Percentiles rank a stretch among this genome's conserved stretches.
Conservation (phyloP, 2,888 invertebrate species). For the Blastobasis adustella region DNA sequence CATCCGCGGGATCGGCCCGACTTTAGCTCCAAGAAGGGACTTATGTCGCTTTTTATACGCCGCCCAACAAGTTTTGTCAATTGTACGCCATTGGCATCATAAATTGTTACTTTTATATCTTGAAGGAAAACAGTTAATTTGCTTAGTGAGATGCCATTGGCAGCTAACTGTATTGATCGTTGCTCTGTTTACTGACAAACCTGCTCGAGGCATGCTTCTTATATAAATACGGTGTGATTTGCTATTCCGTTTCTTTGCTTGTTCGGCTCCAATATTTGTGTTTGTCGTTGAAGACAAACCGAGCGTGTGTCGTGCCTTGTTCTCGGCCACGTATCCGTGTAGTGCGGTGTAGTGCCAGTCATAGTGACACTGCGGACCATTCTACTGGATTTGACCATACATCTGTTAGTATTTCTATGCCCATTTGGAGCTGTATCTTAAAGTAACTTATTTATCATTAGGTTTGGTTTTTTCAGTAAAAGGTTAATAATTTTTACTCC, state of each 20-base stretch:
- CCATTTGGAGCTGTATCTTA: too few species aligned
- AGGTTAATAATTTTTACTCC: too few species aligned
- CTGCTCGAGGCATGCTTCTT: conserved; percentile 54
- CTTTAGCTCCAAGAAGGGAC: too few species aligned
- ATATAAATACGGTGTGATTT: conserved; percentile 61
- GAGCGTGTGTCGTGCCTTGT: conserved; percentile 37
- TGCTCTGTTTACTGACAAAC: conserved; percentile 58
- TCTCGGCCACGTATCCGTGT: conserved; percentile 25
- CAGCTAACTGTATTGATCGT: conserved; percentile 59
- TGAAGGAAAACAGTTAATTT: conserved; percentile 24
- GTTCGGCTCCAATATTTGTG: conserved; percentile 64
- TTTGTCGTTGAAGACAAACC: conserved; percentile 62
- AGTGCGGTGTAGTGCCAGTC: conserved; percentile 18
- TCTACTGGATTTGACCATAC: neutral
- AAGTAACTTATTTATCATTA: too few species aligned
- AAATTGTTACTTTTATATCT: conserved; percentile 2
- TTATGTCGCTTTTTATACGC: too few species aligned
- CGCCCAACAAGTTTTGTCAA: too few species aligned
- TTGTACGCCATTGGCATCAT: neutral
- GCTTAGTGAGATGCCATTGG: conserved; percentile 43
- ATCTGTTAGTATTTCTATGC: too few species aligned
- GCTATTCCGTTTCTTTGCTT: conserved; percentile 63
- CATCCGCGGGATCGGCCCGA: too few species aligned
- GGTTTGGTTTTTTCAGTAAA: too few species aligned
- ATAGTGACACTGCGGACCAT: conserved; percentile 4